Base-by-base conservation (phyloP, 2,888 invertebrate species). In the Aporophyla nigra region DNA sequence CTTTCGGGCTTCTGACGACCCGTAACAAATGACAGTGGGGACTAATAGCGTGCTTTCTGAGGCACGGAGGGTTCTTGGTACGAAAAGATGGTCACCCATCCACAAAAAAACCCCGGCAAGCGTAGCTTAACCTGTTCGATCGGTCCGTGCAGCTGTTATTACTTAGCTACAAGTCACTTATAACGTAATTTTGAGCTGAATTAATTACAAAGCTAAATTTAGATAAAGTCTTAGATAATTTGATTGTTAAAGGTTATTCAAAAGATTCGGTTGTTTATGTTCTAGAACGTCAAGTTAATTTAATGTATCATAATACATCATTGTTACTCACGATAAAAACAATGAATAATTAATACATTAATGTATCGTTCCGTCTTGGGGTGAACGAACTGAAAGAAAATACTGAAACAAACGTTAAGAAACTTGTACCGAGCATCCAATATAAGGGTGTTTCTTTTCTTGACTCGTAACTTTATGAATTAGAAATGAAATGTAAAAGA, bases 221-320 rank as follows among this genome's bases (percentile, higher is more conserved):
- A 4, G 62, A 10, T 61, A 21, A 21, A 61, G 9, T 27, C 19
- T 19, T 43, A 27, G 40, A 46, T 9, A 61, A 21, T 69, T 46
- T 16, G 10, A 21, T 16, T 69, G 21, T 69, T 27, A 62, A 21
- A 33, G 33, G 21, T 16, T 19, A 19, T 56, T 68, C 40, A 40
- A 40, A 19, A 19, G n/a, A 24, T 33, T n/a, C 27, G 2, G 24
- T 27, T 54, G 0, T 54, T 27, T 27, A 21, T 53, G 27, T 43
- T 75, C 76, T 51, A 51, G 40, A 63, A 27, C 7, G 21, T 78
- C 21, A 33, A 76, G 16, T 33, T n/a, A 51, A 6, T 5, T 62
- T n/a, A 80, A 78, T 80, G 0, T 51, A 80, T 78, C 43, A 51
- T 49, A 62, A 67, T 78, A 66, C 27, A 43, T 67, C 51, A 68